Evolutionary conservation across 2,797 vertebrate species (phyloP).

Genomic region (Brachyalestes nurse): DNA sequence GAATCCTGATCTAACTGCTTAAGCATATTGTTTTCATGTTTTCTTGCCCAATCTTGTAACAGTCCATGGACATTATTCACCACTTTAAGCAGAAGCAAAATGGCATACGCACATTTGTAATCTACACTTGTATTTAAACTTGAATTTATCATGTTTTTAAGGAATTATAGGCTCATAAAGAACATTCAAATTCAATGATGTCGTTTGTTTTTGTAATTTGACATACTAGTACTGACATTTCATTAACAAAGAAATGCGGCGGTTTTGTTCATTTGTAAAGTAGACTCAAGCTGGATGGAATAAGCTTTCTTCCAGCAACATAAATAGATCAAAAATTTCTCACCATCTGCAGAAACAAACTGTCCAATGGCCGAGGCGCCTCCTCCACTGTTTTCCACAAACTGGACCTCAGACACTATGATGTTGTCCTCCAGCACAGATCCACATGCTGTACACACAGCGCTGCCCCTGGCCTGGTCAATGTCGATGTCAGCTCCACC

Average conservation of each 20-base stretch:
- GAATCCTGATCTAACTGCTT: background rate
- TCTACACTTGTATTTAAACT: background rate
- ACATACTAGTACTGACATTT: background rate
- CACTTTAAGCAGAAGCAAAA: background rate
- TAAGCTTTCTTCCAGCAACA: background rate
- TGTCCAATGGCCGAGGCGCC: constrained; percentile 93
- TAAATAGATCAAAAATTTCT: constrained; percentile 50
- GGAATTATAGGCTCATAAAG: no score
- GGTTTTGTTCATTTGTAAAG: background rate
- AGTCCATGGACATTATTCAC: background rate
- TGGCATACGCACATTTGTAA: background rate
- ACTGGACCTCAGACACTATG: constrained; percentile 96
- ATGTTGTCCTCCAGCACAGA: constrained; percentile 98
- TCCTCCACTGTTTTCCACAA: constrained; percentile 93
- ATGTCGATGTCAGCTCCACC: constrained; percentile 91
- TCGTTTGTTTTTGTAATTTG: background rate
- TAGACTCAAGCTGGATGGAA: background rate
- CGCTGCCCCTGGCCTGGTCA: constrained; percentile 91
- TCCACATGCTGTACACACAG: constrained; percentile 92
- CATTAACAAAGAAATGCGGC: background rate
- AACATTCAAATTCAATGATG: no score
- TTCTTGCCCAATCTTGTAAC: background rate
- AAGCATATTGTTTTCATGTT: background rate
- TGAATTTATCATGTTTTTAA: background rate
- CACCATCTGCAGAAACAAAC: constrained; percentile 93